Percentiles rank a stretch among this genome's conserved stretches.
Conservation (phyloP, 2,888 invertebrate species). For the Lamellibrachia columna region DNA sequence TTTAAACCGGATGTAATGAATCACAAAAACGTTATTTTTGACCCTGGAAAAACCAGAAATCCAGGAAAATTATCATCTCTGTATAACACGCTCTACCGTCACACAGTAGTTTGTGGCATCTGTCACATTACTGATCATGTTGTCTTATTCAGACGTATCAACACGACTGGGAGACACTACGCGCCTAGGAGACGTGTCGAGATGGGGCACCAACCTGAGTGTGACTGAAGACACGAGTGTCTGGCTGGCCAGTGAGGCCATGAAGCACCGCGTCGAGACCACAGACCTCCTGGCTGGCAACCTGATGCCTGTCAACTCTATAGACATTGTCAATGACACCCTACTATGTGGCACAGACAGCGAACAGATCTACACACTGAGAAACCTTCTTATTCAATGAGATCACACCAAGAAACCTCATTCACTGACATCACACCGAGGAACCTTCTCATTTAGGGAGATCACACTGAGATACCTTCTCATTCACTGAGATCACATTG, state of each 20-base stretch:
- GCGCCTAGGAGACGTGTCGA: not conserved
- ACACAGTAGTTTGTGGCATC: not conserved
- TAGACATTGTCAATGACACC: conserved; percentile 80
- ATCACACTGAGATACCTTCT: too few relatives aligned
- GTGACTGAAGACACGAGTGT: not conserved
- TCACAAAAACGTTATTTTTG: too few relatives aligned
- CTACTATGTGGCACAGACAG: conserved; percentile 87
- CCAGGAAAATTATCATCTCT: too few relatives aligned
- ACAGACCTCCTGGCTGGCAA: conserved; percentile 79
- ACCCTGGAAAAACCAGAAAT: too few relatives aligned
- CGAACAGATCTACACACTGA: conserved; percentile 84
- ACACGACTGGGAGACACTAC: not conserved
- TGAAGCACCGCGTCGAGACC: conserved; percentile 70
- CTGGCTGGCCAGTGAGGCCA: conserved; percentile 27
- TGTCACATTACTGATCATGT: not conserved
- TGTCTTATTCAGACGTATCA: not conserved
- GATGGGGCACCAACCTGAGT: not conserved
- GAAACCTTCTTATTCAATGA: conserved; percentile 48
- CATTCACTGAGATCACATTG: too few relatives aligned
- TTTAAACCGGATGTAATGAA: too few relatives aligned
- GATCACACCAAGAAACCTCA: conserved; percentile 67
- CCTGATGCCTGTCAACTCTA: conserved; percentile 82
- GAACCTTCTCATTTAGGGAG: too few relatives aligned
- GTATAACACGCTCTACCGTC: too few relatives aligned
- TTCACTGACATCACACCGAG: too few relatives aligned